Evolutionary conservation across 2,797 vertebrate species (phyloP).

Genomic region (Phalanger gymnotis): DNA sequence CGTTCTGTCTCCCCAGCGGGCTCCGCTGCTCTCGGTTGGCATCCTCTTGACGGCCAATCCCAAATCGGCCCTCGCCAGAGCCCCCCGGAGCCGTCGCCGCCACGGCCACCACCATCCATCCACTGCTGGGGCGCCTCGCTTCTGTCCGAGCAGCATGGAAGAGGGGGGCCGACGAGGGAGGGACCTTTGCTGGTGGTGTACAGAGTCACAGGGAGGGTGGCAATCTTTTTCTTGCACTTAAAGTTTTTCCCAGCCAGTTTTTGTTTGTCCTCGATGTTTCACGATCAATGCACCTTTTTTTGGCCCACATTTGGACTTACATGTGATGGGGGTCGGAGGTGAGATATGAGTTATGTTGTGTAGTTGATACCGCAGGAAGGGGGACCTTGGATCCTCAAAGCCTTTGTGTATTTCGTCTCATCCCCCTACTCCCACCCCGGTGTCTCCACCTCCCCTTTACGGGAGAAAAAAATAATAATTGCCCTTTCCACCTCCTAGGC

Average conservation of each 20-base stretch:
- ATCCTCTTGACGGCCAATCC: slow-evolving; percentile 39
- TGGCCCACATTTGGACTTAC: slow-evolving; percentile 56
- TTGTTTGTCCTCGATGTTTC: slow-evolving; percentile 50
- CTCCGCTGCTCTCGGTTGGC: slow-evolving; percentile 43
- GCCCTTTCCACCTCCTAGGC: slow-evolving; percentile 76
- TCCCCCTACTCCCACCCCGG: slow-evolving; percentile 42
- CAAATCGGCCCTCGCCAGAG: not conserved
- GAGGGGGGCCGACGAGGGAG: not conserved
- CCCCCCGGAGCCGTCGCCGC: slow-evolving; percentile 17
- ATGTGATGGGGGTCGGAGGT: not conserved
- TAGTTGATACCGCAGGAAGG: slow-evolving; percentile 8
- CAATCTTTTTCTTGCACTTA: slow-evolving; percentile 61
- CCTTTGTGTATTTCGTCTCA: slow-evolving; percentile 52
- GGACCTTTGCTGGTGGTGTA: slow-evolving; percentile 11
- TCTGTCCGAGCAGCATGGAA: not conserved
- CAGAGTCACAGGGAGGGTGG: slow-evolving; percentile 10
- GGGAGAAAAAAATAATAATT: slow-evolving; percentile 12
- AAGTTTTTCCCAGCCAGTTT: slow-evolving; percentile 72
- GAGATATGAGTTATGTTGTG: not conserved
- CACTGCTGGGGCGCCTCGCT: slow-evolving; percentile 5
- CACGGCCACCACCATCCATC: not conserved
- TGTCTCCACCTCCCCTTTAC: slow-evolving; percentile 33
- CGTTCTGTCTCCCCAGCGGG: slow-evolving; percentile 72
- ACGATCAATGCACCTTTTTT: slow-evolving; percentile 62
- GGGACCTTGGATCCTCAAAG: slow-evolving; percentile 23